Percentiles rank a stretch among this genome's conserved stretches.
These are phyloP conservation scores for Aphaenogaster ashmeadi DNA, from an alignment of 1,140 invertebrate species.

Conservation along the genomic window DNA sequence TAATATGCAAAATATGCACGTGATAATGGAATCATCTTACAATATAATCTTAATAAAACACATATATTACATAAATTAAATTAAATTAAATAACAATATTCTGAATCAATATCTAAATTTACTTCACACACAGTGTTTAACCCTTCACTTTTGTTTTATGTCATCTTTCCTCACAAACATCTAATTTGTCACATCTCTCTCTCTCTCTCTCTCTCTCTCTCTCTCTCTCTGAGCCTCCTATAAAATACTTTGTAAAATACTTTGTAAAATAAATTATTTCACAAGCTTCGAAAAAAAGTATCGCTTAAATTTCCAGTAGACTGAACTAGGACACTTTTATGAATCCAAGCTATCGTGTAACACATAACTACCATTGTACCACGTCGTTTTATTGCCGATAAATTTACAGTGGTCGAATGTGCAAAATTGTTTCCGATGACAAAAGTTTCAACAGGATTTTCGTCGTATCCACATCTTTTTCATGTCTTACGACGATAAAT, in stretches of 20 bases:
- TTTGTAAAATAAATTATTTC: constrained; percentile 21
- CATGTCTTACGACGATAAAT: neutral
- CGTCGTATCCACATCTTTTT: neutral
- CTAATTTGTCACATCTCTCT: neutral
- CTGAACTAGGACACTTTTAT: constrained; percentile 17
- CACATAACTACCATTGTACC: constrained; percentile 10
- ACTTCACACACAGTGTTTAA: neutral
- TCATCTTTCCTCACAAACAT: neutral
- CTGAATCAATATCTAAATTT: neutral
- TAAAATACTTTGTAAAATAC: constrained; percentile 3
- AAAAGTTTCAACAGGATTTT: neutral
- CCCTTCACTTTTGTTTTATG: neutral
- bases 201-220: neutral
- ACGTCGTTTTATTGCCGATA: constrained; percentile 21
- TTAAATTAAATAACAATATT: constrained; percentile 6
- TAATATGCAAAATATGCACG: neutral
- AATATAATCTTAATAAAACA: neutral
- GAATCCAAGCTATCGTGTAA: constrained; percentile 15
- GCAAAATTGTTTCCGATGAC: neutral
- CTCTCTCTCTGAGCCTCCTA: neutral
- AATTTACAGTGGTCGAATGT: constrained; percentile 13
- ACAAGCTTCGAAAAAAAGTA: neutral
- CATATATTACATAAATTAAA: neutral
- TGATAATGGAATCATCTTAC: neutral
- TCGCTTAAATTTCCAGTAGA: neutral